A percentile compares a stretch with the other conserved stretches of the same genome.
Evolutionary conservation across 2,797 vertebrate species (phyloP).

Genomic region (Myotis pilosus): DNA sequence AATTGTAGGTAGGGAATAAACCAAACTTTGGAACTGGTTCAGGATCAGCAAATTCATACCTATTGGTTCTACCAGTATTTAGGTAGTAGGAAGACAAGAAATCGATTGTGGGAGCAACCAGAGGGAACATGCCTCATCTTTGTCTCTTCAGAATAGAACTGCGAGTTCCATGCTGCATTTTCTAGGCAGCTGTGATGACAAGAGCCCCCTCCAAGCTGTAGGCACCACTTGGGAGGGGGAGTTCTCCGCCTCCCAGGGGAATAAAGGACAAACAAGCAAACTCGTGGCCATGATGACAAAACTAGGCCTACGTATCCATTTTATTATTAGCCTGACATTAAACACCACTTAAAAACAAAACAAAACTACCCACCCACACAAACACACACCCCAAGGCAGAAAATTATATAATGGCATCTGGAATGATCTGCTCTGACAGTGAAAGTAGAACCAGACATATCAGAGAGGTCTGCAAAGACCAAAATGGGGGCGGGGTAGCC

Average conservation of each 20-base stretch:
- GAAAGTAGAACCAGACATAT: constrained; percentile 33
- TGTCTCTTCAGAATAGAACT: background rate
- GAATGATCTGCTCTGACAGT: constrained; percentile 67
- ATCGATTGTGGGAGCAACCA: background rate
- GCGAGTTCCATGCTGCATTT: background rate
- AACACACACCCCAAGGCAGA: constrained; percentile 71
- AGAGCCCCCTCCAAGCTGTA: constrained; percentile 8
- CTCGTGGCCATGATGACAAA: constrained; percentile 72
- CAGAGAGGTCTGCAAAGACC: background rate
- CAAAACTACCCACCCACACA: constrained; percentile 73
- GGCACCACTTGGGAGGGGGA: background rate
- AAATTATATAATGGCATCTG: constrained; percentile 76
- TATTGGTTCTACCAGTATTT: background rate
- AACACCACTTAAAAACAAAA: constrained; percentile 76
- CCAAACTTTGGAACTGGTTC: constrained; percentile 13
- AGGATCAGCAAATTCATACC: constrained; percentile 1
- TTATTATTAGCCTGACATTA: constrained; percentile 81
- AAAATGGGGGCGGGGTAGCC: background rate
- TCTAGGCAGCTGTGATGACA: constrained; percentile 43
- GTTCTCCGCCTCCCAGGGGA: constrained; percentile 41
- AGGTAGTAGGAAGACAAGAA: background rate
- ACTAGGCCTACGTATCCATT: constrained; percentile 72
- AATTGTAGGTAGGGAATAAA: background rate
- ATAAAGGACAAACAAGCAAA: constrained; percentile 65
- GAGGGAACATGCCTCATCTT: background rate